Evolutionary conservation across 2,888 invertebrate species (phyloP), one percentile per base, ranked within the genome.

Genomic region (Epirrhoe alternata): DNA sequence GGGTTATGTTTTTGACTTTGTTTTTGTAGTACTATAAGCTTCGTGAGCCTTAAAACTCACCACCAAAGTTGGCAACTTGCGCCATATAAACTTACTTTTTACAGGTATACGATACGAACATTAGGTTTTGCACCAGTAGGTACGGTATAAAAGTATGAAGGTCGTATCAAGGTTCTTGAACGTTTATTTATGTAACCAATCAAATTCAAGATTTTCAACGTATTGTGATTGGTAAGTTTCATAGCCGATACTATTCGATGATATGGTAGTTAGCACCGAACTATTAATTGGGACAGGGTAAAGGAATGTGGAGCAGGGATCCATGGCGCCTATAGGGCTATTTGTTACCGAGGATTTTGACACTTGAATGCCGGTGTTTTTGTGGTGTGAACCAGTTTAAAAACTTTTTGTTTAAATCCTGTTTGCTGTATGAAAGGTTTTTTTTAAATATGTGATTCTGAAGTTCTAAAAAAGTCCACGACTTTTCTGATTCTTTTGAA

Each of bases 301-400:
- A 61, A 55, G 68, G 69, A 72, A 72, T 74, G 71, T 62, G 63
- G 61, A 49, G 60, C 53, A 63, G 53, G 59, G 52, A 52, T 50
- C 31, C 31, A 51, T 64, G 71, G 73, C 73, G 73, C 73, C 70
- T 59, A 42, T 47, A 50, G 51, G 52, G 68, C 70, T 73, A 71
- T 71, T 70, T 70, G 68, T 73, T 73, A 67, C 68, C 45, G 68
- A 65, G 50, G 69, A 69, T 71, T 68, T 69, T 71, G 73, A 73
- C 73, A 73, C 71, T 68, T 73, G 73, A 51, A 45, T 54, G 51
- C 64, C 61, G 64, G 30, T 51, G 31, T 14, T 61, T 61, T 68
- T 64, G 60, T 14, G 66, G 66, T 68, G 61, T 56, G 49, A 50
- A 61, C 47, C 57, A 45, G 55, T 59, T 59, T 55, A 14, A 30